These are phyloP conservation scores for Discoglossus pictus DNA, from an alignment of 2,797 vertebrate species.

Conservation along the genomic window DNA sequence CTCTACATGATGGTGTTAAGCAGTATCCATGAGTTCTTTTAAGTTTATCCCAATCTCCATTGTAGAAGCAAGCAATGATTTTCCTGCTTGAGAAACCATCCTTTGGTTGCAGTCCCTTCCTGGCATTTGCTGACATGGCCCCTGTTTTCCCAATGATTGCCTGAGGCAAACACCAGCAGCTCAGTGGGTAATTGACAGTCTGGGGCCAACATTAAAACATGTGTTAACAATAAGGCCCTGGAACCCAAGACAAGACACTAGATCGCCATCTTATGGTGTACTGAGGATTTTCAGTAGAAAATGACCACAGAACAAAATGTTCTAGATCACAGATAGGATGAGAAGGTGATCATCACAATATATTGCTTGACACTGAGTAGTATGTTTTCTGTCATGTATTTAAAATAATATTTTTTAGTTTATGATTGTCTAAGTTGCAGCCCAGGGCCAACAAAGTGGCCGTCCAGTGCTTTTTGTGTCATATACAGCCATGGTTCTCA, in stretches of 20 bases:
- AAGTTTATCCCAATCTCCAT: constrained; percentile 44
- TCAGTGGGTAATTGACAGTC: constrained; percentile 69
- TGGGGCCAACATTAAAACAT: constrained; percentile 67
- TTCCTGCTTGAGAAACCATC: constrained; percentile 40
- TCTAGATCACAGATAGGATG: too few species aligned
- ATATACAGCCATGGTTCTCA: too few species aligned
- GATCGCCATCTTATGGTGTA: constrained; percentile 58
- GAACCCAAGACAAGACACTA: constrained; percentile 59
- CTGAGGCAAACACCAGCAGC: constrained; percentile 61
- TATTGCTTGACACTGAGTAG: too few species aligned
- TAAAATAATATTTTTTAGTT: too few species aligned
- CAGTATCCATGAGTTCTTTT: too few species aligned
- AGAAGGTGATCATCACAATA: too few species aligned
- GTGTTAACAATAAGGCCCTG: constrained; percentile 65
- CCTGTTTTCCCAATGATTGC: constrained; percentile 56
- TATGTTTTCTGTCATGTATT: too few species aligned
- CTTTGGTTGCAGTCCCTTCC: constrained; percentile 41
- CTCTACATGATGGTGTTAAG: too few species aligned
- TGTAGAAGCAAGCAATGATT: constrained; percentile 31
- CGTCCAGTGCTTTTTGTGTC: too few species aligned
- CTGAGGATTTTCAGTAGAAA: constrained; percentile 5
- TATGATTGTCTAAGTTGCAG: too few species aligned
- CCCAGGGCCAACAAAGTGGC: too few species aligned
- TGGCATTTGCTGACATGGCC: constrained; percentile 58
- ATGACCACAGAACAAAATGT: constrained; percentile 3